phyloP scores from a whole-genome alignment of 2,888 invertebrate genomes.

The Odontothrips loti region DNA sequence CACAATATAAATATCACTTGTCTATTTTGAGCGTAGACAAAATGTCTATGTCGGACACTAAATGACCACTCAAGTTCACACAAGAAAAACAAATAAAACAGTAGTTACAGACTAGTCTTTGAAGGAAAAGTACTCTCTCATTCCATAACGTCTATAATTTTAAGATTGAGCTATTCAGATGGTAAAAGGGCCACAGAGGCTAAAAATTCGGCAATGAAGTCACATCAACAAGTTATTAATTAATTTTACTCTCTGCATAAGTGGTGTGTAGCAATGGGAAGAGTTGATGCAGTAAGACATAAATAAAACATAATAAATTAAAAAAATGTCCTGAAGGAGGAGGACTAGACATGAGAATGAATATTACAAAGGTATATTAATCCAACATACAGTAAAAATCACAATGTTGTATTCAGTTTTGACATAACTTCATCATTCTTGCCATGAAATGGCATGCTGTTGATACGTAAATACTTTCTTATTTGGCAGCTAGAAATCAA shows the following conservation, averaged over 20 bases:
- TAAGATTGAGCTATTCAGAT: background rate
- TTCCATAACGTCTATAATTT: background rate
- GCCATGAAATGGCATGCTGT: background rate
- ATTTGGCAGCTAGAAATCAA: background rate
- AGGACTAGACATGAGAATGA: constrained; percentile 1
- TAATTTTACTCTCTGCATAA: background rate
- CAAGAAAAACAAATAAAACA: background rate
- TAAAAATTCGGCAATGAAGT: background rate
- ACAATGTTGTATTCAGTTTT: background rate
- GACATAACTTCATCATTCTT: background rate
- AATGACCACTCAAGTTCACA: background rate
- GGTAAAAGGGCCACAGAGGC: background rate
- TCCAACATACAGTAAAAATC: background rate
- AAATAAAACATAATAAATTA: background rate
- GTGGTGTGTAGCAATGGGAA: background rate
- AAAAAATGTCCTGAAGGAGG: background rate
- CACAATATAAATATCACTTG: background rate
- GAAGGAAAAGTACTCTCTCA: background rate
- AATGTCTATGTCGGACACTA: background rate
- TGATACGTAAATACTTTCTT: background rate
- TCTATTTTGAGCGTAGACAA: background rate
- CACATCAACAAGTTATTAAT: background rate
- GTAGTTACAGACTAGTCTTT: background rate
- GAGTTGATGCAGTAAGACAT: background rate
- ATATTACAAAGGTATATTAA: background rate